phyloP scores from a whole-genome alignment of 1,140 invertebrate genomes.

The Drosophila prosaltans region DNA sequence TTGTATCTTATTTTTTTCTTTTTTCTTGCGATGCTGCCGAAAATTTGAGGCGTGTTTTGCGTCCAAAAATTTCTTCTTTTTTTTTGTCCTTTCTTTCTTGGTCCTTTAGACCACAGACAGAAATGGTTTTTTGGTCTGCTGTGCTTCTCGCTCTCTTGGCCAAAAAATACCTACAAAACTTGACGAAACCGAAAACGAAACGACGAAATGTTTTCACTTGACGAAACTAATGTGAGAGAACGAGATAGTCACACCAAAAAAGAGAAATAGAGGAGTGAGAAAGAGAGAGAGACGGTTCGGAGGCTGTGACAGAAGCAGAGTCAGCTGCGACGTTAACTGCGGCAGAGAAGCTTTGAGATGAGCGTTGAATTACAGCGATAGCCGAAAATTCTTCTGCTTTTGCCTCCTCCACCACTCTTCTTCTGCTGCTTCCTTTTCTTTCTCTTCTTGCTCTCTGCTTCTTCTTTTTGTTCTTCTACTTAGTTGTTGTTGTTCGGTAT shows the following conservation, averaged over 20 bases:
- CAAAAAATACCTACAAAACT: conserved; percentile 79
- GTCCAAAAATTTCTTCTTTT: background rate
- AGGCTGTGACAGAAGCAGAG: conserved; percentile 4
- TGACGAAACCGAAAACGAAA: conserved; percentile 57
- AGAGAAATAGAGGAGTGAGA: conserved; percentile 18
- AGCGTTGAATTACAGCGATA: conserved; percentile 76
- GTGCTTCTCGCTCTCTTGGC: conserved; percentile 38
- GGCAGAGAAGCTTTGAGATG: conserved; percentile 48
- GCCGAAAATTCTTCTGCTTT: conserved; percentile 67
- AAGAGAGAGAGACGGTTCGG: conserved; percentile 18
- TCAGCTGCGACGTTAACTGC: conserved; percentile 4
- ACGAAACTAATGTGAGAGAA: conserved; percentile 52
- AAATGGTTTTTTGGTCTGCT: conserved; percentile 50
- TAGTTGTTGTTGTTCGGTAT: conserved; percentile 40
- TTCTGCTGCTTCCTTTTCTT: conserved; percentile 2
- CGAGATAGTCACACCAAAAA: conserved; percentile 14
- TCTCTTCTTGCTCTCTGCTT: conserved; percentile 13
- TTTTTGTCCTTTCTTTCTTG: conserved; percentile 39
- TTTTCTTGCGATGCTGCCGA: background rate
- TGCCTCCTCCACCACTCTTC: conserved; percentile 27
- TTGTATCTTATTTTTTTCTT: background rate
- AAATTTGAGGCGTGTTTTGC: conserved; percentile 26
- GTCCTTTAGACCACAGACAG: conserved; percentile 46
- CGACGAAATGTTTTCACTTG: conserved; percentile 74
- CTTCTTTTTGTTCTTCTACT: conserved; percentile 14